Evolutionary conservation across 2,113 vertebrate genomes (phyloP).

Genomic region (Rissa tridactyla): DNA sequence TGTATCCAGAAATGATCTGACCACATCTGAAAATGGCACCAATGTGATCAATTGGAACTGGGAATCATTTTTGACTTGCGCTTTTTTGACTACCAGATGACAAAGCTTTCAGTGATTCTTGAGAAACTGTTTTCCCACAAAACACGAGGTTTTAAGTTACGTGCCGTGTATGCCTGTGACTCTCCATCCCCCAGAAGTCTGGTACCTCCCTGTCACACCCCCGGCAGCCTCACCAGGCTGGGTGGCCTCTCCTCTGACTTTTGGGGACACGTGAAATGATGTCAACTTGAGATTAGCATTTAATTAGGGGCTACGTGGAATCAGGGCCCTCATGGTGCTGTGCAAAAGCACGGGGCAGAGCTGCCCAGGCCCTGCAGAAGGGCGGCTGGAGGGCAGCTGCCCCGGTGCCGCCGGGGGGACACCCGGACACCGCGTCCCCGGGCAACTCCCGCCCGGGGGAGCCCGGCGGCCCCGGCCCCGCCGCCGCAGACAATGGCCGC

Average conservation of each 20-base stretch:
- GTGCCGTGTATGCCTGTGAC: rapidly evolving
- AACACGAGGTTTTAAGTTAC: rapidly evolving
- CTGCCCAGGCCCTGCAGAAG: not conserved
- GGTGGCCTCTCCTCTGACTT: not conserved
- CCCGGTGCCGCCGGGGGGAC: not conserved
- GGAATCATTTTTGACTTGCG: not conserved
- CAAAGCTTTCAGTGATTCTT: not conserved
- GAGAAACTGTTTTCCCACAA: not conserved
- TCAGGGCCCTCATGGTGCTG: rapidly evolving
- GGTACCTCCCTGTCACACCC: not conserved
- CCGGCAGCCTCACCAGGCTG: rapidly evolving
- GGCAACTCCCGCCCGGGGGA: not conserved
- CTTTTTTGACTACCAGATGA: not conserved
- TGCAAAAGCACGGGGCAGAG: not conserved
- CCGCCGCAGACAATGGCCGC: conserved; percentile 78
- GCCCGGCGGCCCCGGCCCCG: conserved; percentile 20
- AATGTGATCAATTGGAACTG: not conserved
- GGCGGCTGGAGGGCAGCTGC: not conserved
- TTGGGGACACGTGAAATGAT: too few species aligned
- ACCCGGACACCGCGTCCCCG: not conserved
- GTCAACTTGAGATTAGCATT: rapidly evolving
- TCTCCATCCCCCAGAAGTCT: not conserved
- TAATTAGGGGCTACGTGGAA: rapidly evolving
- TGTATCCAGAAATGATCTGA: not conserved
- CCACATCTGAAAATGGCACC: rapidly evolving